phyloP scores from a whole-genome alignment of 2,888 invertebrate genomes.

The Caenorhabditis zanzibari region DNA sequence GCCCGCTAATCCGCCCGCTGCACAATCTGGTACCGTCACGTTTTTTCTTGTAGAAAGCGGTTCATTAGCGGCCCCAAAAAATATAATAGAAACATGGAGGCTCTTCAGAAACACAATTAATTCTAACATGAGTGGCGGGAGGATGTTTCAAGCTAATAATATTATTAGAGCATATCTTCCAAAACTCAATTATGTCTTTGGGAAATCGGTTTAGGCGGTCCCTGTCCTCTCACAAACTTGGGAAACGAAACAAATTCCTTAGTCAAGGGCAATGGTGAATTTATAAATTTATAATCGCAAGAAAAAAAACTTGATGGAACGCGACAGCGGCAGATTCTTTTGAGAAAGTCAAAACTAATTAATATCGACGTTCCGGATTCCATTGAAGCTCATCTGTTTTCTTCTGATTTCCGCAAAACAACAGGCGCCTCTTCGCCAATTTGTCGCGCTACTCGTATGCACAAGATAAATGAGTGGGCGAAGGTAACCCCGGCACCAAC shows the following conservation, averaged over 20 bases:
- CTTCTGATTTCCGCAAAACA: slow-evolving; percentile 40
- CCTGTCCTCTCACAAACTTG: slow-evolving; percentile 31
- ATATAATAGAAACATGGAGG: slow-evolving; percentile 2
- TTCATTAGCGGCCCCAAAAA: slow-evolving; percentile 43
- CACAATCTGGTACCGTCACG: slow-evolving; percentile 40
- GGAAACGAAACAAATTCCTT: slow-evolving; percentile 15
- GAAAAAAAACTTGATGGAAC: slow-evolving; percentile 5
- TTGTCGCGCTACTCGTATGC: slow-evolving; percentile 68
- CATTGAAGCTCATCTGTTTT: no score
- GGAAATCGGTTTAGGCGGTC: slow-evolving; percentile 40
- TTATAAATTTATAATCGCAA: slow-evolving; percentile 49
- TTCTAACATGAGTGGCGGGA: slow-evolving; percentile 53
- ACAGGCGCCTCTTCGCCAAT: slow-evolving; percentile 65
- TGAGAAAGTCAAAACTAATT: slow-evolving; percentile 30
- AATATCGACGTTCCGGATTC: slow-evolving; percentile 1
- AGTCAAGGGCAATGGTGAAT: slow-evolving; percentile 55
- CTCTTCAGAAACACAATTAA: slow-evolving; percentile 33
- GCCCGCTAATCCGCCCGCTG: slow-evolving; percentile 56
- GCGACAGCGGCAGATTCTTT: slow-evolving; percentile 37
- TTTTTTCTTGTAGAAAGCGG: slow-evolving; percentile 30
- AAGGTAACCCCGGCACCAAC: slow-evolving; percentile 42
- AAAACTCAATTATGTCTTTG: slow-evolving; percentile 41
- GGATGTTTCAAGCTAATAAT: slow-evolving; percentile 56
- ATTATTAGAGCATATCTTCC: slow-evolving; percentile 51
- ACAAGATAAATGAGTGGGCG: slow-evolving; percentile 61